These are phyloP conservation scores for Rhopalosiphum padi DNA, from an alignment of 1,140 invertebrate species.

Conservation along the genomic window DNA sequence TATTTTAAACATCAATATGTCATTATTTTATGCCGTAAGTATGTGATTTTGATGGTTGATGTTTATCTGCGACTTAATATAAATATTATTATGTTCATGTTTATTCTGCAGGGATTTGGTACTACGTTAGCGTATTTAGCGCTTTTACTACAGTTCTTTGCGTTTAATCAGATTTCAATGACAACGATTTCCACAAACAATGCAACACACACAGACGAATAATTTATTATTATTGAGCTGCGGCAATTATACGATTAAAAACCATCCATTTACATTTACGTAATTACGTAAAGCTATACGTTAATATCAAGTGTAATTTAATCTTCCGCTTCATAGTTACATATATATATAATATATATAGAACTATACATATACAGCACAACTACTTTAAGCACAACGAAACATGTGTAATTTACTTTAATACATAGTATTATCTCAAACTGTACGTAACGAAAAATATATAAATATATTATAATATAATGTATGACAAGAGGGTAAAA, in stretches of 20 bases:
- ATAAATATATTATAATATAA: not conserved
- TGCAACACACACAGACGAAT: not conserved
- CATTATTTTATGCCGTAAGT: slow-evolving; percentile 41
- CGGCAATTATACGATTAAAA: not conserved
- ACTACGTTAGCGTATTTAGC: not conserved
- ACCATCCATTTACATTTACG: not conserved
- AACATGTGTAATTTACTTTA: not conserved
- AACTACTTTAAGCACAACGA: not conserved
- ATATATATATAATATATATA: too few relatives aligned
- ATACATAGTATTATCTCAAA: not conserved
- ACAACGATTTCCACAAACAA: not conserved
- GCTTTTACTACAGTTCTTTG: slow-evolving; percentile 28
- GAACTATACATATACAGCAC: not conserved
- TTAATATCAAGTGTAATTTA: not conserved
- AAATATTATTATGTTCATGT: not conserved
- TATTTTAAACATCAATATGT: slow-evolving; percentile 10
- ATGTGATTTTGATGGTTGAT: not conserved
- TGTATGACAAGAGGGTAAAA: not conserved
- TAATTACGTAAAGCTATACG: not conserved
- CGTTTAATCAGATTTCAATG: not conserved
- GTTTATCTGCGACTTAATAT: not conserved
- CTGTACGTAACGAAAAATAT: not conserved
- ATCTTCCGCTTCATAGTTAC: not conserved
- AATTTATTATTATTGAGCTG: not conserved
- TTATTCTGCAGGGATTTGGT: slow-evolving; percentile 28